phyloP scores from a whole-genome alignment of 2,888 invertebrate genomes.

The Polia nebulosa region DNA sequence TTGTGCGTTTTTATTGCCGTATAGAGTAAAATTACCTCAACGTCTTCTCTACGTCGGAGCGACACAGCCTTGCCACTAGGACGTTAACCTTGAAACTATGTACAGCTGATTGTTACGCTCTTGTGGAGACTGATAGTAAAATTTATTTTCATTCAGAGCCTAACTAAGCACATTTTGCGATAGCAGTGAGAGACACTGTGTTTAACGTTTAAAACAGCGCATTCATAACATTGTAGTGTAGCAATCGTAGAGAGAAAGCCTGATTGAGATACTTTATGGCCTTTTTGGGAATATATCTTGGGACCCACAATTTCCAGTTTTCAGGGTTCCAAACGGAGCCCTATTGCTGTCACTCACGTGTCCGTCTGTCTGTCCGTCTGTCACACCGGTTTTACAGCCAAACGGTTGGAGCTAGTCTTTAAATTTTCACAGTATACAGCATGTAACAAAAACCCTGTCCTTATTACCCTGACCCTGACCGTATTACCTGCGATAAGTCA shows the following conservation, averaged over 20 bases:
- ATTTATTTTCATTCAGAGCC: neutral
- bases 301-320: no score
- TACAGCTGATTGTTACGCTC: constrained; percentile 21
- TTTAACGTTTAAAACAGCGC: neutral
- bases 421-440: no score
- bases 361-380: no score
- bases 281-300: neutral
- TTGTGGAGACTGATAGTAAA: constrained; percentile 6
- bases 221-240: no score
- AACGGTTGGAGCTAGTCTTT: no score
- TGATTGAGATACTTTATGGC: neutral
- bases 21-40: constrained; percentile 13
- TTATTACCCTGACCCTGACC: no score
- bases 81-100: constrained; percentile 34
- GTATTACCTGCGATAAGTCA: no score
- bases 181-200: neutral
- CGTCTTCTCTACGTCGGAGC: neutral
- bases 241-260: neutral
- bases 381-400: no score
- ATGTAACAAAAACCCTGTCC: no score
- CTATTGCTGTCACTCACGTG: no score
- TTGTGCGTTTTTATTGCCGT: neutral
- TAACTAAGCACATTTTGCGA: neutral
- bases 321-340: no score
- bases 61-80: constrained; percentile 4